These are phyloP conservation scores for Plebejus melissa DNA, from an alignment of 2,888 invertebrate species.

Conservation along the genomic window DNA sequence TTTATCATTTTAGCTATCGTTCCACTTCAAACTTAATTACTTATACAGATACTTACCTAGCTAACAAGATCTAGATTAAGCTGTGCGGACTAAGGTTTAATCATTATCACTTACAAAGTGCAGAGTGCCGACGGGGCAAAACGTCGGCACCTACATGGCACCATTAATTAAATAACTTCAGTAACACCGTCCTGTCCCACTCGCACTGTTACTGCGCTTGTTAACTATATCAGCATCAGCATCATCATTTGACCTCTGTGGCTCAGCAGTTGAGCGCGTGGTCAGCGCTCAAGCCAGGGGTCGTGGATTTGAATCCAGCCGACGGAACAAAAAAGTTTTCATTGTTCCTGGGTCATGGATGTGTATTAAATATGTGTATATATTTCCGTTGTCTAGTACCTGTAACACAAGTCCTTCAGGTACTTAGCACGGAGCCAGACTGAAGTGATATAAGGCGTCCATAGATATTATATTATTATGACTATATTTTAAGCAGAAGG, in stretches of 20 bases:
- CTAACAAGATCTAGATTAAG: background rate
- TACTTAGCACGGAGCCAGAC: no score
- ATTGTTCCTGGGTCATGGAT: no score
- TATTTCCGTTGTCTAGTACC: no score
- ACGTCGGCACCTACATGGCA: constrained; percentile 33
- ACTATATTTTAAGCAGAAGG: no score
- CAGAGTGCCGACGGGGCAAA: background rate
- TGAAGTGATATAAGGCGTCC: no score
- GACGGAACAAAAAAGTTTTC: no score
- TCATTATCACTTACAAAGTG: constrained; percentile 4
- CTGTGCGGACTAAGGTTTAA: background rate
- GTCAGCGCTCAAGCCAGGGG: no score
- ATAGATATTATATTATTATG: no score
- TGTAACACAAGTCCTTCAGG: no score
- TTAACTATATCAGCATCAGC: background rate
- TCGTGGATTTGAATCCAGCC: no score
- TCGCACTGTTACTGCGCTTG: constrained; percentile 2
- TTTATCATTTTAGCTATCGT: background rate
- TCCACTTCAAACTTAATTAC: background rate
- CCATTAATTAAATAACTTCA: constrained; percentile 67
- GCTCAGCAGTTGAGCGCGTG: background rate
- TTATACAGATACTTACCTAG: background rate
- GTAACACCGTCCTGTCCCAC: constrained; percentile 46
- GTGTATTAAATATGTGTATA: no score
- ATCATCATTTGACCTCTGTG: background rate